Conservation (phyloP, 1,140 invertebrate genomes). For the Cylas formicarius region DNA sequence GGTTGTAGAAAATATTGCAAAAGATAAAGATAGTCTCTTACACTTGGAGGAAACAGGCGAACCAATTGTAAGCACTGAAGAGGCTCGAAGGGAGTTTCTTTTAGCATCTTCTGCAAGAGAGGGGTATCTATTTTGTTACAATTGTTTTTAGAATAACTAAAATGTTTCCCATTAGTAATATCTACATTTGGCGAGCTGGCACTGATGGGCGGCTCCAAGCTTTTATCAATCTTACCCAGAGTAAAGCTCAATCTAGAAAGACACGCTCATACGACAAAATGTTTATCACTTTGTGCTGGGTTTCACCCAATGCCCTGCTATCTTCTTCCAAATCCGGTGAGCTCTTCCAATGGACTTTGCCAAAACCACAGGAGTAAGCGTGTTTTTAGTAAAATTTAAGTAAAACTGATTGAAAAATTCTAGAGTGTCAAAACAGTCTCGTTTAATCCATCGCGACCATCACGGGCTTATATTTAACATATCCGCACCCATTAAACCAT, state of each 20-base stretch:
- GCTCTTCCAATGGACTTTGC: slow-evolving; percentile 47
- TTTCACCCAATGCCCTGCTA: slow-evolving; percentile 44
- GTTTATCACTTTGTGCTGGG: slow-evolving; percentile 52
- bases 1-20: slow-evolving; percentile 9
- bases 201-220: slow-evolving; percentile 47
- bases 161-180: slow-evolving; percentile 31
- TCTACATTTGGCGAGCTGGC: slow-evolving; percentile 52
- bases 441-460: slow-evolving; percentile 45
- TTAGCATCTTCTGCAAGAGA: slow-evolving; percentile 48
- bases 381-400: slow-evolving; percentile 2
- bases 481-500: slow-evolving; percentile 23
- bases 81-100: slow-evolving; percentile 41
- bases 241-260: slow-evolving; percentile 27
- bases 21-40: background rate
- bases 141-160: slow-evolving; percentile 3
- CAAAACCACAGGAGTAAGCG: slow-evolving; percentile 28
- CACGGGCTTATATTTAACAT: slow-evolving; percentile 28
- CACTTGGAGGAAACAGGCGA: slow-evolving; percentile 10
- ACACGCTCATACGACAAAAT: slow-evolving; percentile 32
- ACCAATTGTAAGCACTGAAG: slow-evolving; percentile 8
- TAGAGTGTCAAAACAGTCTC: slow-evolving; percentile 21
- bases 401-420: slow-evolving; percentile 2
- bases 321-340: slow-evolving; percentile 47
- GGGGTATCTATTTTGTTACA: slow-evolving; percentile 35
- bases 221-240: slow-evolving; percentile 34